Conservation (phyloP, 2,888 invertebrate genomes). For the Panorpa germanica region DNA sequence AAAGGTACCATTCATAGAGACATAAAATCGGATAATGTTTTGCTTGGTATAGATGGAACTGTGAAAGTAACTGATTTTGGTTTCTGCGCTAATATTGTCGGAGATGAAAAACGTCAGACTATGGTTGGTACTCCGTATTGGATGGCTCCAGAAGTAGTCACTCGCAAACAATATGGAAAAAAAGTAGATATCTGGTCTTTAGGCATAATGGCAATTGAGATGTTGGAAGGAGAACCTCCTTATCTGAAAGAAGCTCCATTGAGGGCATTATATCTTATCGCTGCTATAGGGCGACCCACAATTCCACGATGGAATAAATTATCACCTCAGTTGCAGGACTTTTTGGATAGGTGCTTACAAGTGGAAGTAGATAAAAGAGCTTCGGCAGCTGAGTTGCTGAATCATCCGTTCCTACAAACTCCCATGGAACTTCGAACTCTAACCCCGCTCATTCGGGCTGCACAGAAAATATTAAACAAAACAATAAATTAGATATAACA, state of each 20-base stretch:
- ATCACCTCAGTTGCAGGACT: constrained; percentile 58
- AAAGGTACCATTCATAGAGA: constrained; percentile 87
- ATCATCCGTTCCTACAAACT: constrained; percentile 59
- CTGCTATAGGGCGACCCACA: constrained; percentile 84
- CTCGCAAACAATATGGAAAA: constrained; percentile 82
- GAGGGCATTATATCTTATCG: constrained; percentile 83
- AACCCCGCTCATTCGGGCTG: constrained; percentile 79
- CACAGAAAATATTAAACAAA: constrained; percentile 66
- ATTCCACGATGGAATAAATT: constrained; percentile 68
- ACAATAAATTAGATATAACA: too few relatives aligned
- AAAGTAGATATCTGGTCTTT: constrained; percentile 89
- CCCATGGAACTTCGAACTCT: constrained; percentile 66
- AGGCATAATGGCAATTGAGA: constrained; percentile 91
- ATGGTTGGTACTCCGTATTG: constrained; percentile 98
- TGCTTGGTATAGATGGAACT: constrained; percentile 80
- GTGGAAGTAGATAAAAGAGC: constrained; percentile 65
- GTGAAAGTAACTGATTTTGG: constrained; percentile 95
- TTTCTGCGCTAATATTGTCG: constrained; percentile 91
- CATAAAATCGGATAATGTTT: constrained; percentile 93
- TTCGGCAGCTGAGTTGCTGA: constrained; percentile 56
- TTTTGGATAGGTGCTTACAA: constrained; percentile 75
- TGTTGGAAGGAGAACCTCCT: constrained; percentile 94
- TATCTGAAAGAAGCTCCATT: constrained; percentile 90
- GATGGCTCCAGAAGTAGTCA: constrained; percentile 96
- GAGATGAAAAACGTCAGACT: constrained; percentile 87